Base-by-base conservation (phyloP, 2,113 vertebrate species). In the Pterophyllum scalare region DNA sequence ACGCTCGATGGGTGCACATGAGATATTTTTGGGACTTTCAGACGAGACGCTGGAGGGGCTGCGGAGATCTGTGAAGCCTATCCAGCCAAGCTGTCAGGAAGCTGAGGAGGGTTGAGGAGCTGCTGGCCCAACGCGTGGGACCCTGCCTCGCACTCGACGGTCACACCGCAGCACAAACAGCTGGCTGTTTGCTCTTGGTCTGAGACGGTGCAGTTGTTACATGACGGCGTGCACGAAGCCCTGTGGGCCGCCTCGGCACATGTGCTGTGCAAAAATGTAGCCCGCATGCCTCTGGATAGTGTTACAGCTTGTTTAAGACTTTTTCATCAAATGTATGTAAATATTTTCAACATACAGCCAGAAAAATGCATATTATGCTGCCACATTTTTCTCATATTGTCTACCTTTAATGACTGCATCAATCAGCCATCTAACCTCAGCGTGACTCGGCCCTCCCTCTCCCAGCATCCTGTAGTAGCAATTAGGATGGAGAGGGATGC, bases 81-180 rank as follows among this genome's bases (percentile, higher is more conserved):
- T 93, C 92, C 90, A 77, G 81, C 86, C 67, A 28, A 91, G 81
- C 92, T 91, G 91, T 93, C 93, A 91, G 83, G 89, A 89, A 85
- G 92, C 38, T 24, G 81, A 75, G 80, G 43, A 75, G 67, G 82
- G 88, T 88, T 74, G 59, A 56, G 58, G 80, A 87, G 75, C 89
- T 79, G 43, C 92, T 94, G 92, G 94, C 93, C 87, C 93, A 91
- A 61, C 87, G 92, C 89, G 94, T 95, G 92, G 94, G 95, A 94
- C 94, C 91, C 89, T 87, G 93, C 83, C 95, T 94, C 93, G 92
- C 93, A 95, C 93, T 92, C 84, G 31, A 72, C 54, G 83, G 88
- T 82, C 88, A 92, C 93, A 94, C 93, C 89, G 52, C 94, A 95
- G 87, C 86, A 89, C 93, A 95, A 96, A 96, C 92, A 88, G 84